Evolutionary conservation across 2,113 vertebrate genomes (phyloP).

Genomic region (Callaeas wilsoni): DNA sequence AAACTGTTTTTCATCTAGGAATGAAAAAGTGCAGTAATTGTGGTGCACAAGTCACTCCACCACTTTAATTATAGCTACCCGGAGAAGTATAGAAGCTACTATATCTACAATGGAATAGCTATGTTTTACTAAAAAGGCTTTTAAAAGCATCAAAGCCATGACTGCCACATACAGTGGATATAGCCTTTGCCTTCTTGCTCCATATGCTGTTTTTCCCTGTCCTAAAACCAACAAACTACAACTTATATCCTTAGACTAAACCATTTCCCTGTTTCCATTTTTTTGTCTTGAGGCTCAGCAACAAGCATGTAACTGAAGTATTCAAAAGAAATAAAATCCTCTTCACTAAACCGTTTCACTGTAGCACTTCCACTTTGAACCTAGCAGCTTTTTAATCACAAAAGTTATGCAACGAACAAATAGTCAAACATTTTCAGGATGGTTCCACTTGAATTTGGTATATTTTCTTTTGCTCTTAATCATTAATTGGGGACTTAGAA

Average conservation of each 20-base stretch:
- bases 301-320: background rate
- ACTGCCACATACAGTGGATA: background rate
- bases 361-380: background rate
- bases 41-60: background rate
- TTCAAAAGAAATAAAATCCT: background rate
- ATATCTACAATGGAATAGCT: too few relatives aligned
- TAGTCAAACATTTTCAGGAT: background rate
- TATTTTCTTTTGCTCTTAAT: background rate
- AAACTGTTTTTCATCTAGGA: too few relatives aligned
- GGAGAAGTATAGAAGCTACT: background rate
- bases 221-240: background rate
- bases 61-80: background rate
- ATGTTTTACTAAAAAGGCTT: background rate
- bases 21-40: background rate
- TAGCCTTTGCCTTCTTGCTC: background rate
- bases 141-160: background rate
- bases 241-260: background rate
- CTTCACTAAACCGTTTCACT: rapidly evolving
- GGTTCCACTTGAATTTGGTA: background rate
- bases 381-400: background rate
- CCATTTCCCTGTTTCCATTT: rapidly evolving
- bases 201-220: background rate
- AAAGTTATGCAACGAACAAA: background rate
- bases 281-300: background rate
- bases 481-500: background rate